A percentile compares a stretch with the other conserved stretches of the same genome.
phyloP scores from a whole-genome alignment of 1,140 invertebrate genomes.

The Macrosteles quadrilineatus region DNA sequence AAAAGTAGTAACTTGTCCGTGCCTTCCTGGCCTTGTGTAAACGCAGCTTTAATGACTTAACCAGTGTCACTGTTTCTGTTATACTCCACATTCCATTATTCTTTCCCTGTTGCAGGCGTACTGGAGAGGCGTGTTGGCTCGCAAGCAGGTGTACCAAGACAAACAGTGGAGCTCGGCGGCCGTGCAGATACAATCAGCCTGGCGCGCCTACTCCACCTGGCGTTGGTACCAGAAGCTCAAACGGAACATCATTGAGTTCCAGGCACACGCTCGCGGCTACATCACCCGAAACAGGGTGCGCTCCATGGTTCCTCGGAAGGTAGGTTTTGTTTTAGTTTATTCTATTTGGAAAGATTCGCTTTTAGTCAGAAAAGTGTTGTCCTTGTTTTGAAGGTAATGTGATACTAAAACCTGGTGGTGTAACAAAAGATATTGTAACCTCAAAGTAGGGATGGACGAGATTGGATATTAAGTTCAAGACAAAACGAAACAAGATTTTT shows the following conservation, averaged over 20 bases:
- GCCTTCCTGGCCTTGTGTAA: too few relatives aligned
- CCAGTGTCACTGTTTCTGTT: too few relatives aligned
- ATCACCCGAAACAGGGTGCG: constrained; percentile 56
- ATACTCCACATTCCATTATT: constrained; percentile 8
- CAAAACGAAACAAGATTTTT: too few relatives aligned
- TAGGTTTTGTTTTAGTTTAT: constrained; percentile 1
- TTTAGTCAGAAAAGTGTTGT: not conserved
- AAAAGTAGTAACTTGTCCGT: too few relatives aligned
- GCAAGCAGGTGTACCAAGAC: constrained; percentile 50
- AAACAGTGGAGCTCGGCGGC: constrained; percentile 58
- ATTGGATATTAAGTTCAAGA: too few relatives aligned
- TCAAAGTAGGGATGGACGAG: too few relatives aligned
- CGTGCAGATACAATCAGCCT: constrained; percentile 73
- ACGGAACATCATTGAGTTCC: constrained; percentile 63
- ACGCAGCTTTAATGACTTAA: too few relatives aligned
- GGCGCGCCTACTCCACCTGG: constrained; percentile 66
- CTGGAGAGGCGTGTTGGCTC: constrained; percentile 64
- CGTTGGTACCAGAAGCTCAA: constrained; percentile 67
- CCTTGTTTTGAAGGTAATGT: too few relatives aligned
- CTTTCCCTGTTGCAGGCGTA: constrained; percentile 55
- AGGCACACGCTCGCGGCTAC: constrained; percentile 69
- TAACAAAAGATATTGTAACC: too few relatives aligned
- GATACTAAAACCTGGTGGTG: too few relatives aligned
- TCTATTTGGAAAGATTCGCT: not conserved
- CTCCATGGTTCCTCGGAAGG: constrained; percentile 47